phyloP scores from a whole-genome alignment of 2,113 vertebrate genomes.

The Ciconia maguari region DNA sequence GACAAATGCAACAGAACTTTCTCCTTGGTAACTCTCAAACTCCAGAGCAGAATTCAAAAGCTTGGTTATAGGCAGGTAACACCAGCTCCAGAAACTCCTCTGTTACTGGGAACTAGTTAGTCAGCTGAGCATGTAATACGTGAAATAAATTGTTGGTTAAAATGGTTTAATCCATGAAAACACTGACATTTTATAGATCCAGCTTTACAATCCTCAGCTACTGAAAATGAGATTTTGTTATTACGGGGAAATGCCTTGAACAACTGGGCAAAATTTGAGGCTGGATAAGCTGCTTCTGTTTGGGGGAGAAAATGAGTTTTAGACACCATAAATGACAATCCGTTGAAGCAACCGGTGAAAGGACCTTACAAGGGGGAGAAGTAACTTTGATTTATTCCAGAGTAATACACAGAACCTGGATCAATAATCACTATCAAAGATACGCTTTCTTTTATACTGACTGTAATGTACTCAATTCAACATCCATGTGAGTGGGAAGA shows the following conservation, averaged over 20 bases:
- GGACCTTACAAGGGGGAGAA: background rate
- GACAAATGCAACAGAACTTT: background rate
- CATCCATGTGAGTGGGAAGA: background rate
- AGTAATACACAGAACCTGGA: background rate
- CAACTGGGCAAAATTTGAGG: background rate
- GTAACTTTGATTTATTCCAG: background rate
- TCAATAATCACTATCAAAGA: background rate
- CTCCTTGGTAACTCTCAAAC: constrained; percentile 2
- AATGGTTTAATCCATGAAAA: background rate
- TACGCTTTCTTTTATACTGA: background rate
- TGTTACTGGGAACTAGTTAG: background rate
- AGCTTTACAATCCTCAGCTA: background rate
- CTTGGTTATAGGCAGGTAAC: background rate
- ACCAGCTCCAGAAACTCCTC: background rate
- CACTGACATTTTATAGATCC: background rate
- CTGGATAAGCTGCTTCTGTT: background rate
- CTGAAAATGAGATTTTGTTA: background rate
- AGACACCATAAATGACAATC: background rate
- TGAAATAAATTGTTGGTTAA: background rate
- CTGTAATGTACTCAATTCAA: background rate
- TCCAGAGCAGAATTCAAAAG: background rate
- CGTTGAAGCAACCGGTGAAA: background rate
- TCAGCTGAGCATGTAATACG: background rate
- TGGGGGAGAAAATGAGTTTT: constrained; percentile 14
- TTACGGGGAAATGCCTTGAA: background rate